Evolutionary conservation across 2,888 invertebrate genomes (phyloP).

Genomic region (Spisula solida): DNA sequence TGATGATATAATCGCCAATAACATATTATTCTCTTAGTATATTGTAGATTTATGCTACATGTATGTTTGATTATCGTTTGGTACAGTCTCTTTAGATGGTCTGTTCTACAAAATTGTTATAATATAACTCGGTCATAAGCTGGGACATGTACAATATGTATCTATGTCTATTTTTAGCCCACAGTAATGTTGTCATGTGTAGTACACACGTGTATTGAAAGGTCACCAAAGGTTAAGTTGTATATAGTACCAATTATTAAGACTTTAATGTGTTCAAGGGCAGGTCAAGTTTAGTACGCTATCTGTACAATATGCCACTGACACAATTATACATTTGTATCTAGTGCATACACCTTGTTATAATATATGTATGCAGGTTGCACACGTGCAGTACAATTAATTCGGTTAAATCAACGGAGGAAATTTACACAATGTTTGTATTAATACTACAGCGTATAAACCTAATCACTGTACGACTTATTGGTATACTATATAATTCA

Average conservation of each 20-base stretch:
- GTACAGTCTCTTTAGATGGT: too few species aligned
- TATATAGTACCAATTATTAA: conserved; percentile 46
- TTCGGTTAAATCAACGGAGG: too few species aligned
- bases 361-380: neutral
- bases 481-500: too few species aligned
- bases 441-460: too few species aligned
- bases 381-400: too few species aligned
- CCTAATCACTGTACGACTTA: too few species aligned
- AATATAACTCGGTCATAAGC: neutral
- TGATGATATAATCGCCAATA: too few species aligned
- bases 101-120: too few species aligned
- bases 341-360: neutral
- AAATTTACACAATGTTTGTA: too few species aligned
- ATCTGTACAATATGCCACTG: conserved; percentile 5
- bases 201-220: conserved; percentile 47
- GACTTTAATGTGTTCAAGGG: conserved; percentile 48
- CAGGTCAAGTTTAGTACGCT: conserved; percentile 46
- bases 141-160: neutral
- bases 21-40: too few species aligned
- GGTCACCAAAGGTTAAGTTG: conserved; percentile 46
- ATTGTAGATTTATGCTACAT: too few species aligned
- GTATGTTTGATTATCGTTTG: too few species aligned
- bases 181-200: conserved; percentile 20
- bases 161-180: conserved; percentile 45
- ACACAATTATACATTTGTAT: neutral